Percentiles rank a stretch among this genome's conserved stretches.
These are phyloP conservation scores for Etheostoma nigrum DNA, from an alignment of 2,797 vertebrate species.

Conservation along the genomic window DNA sequence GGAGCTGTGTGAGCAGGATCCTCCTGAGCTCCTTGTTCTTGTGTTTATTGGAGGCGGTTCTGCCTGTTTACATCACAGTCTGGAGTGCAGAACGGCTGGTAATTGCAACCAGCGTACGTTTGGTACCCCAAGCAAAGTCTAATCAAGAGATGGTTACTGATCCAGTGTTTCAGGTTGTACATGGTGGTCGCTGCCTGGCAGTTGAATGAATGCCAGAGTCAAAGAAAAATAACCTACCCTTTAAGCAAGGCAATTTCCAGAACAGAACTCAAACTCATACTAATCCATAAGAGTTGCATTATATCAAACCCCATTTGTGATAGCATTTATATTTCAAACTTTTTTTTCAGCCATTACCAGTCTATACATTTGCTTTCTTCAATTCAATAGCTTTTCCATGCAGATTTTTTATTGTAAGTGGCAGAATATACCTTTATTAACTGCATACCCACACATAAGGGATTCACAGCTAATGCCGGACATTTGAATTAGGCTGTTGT, in stretches of 20 bases:
- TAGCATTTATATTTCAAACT: neutral
- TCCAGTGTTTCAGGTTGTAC: slow-evolving; percentile 17
- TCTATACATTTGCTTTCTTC: neutral
- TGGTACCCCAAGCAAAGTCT: slow-evolving; percentile 30
- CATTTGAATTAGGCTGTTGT: neutral
- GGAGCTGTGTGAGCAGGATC: slow-evolving; percentile 31
- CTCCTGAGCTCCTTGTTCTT: slow-evolving; percentile 52
- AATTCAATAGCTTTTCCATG: neutral
- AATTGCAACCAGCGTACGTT: slow-evolving; percentile 62
- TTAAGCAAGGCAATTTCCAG: neutral
- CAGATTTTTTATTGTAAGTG: too few relatives aligned
- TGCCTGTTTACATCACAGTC: slow-evolving; percentile 66
- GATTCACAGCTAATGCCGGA: neutral
- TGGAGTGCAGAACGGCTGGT: slow-evolving; percentile 44
- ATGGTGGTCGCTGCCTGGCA: neutral
- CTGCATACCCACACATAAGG: neutral
- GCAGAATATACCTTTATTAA: neutral
- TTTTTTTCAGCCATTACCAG: neutral
- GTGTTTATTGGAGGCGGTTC: slow-evolving; percentile 68
- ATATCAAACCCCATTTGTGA: neutral
- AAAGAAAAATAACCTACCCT: neutral
- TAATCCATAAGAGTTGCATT: neutral
- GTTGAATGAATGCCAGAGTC: slow-evolving; percentile 18
- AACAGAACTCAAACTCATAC: neutral
- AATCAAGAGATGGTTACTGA: slow-evolving; percentile 52